Evolutionary conservation across 2,888 invertebrate genomes (phyloP).

Genomic region (Spodoptera exigua): DNA sequence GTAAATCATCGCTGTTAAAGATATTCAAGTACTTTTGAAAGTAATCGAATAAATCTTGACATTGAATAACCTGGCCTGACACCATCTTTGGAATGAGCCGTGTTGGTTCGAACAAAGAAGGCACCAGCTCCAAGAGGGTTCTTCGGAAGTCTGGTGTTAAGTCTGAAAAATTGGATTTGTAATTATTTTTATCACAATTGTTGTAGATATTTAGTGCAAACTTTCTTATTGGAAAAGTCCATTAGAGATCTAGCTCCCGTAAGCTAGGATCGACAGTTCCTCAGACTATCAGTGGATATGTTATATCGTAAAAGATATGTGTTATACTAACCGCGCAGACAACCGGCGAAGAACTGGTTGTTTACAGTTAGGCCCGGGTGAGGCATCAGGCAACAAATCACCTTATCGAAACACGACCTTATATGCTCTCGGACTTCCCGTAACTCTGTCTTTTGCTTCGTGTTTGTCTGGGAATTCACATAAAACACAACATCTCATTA

Average conservation of each 20-base stretch:
- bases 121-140: conserved; percentile 94
- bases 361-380: conserved; percentile 98
- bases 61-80: conserved; percentile 96
- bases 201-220: too few relatives aligned
- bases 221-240: too few relatives aligned
- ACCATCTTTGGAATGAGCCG: conserved; percentile 97
- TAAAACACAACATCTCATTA: neutral
- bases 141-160: conserved; percentile 97
- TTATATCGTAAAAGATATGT: too few relatives aligned
- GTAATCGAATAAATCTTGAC: conserved; percentile 97
- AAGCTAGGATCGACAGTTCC: too few relatives aligned
- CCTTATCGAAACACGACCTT: conserved; percentile 96
- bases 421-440: conserved; percentile 97
- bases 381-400: conserved; percentile 99
- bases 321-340: conserved; percentile 65
- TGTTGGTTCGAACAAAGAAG: conserved; percentile 94
- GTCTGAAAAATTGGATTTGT: conserved; percentile 90
- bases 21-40: conserved; percentile 99
- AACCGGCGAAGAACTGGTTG: conserved; percentile 97
- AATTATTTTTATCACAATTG: too few relatives aligned
- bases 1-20: conserved; percentile 98
- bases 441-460: conserved; percentile 97
- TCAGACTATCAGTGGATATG: too few relatives aligned
- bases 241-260: too few relatives aligned
- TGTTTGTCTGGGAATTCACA: conserved; percentile 87